Evolutionary conservation across 53 echinoderm and acorn worm species (phyloP).

Genomic region (Hippasteria phrygiana): DNA sequence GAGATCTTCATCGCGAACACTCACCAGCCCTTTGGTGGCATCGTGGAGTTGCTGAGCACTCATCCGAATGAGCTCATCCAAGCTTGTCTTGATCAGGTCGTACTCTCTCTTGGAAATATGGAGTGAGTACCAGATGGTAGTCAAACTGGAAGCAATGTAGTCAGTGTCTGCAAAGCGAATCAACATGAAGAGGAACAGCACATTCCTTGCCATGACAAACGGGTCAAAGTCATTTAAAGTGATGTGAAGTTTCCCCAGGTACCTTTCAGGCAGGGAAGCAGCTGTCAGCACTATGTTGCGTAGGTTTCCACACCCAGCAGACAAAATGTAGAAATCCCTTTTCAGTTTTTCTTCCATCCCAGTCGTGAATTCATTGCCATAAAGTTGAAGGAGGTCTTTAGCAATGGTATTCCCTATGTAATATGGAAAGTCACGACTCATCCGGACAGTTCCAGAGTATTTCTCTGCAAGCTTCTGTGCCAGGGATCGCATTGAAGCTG

Average conservation of each 20-base stretch:
- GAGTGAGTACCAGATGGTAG: constrained; percentile 69
- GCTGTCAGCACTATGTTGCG: constrained; percentile 59
- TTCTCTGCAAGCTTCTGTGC: neutral
- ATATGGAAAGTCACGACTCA: constrained; percentile 30
- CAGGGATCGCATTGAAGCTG: neutral
- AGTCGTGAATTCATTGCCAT: constrained; percentile 53
- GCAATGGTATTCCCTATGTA: constrained; percentile 68
- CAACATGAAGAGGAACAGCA: constrained; percentile 72
- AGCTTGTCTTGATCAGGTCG: constrained; percentile 33
- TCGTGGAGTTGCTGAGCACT: constrained; percentile 7
- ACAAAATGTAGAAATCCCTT: constrained; percentile 60
- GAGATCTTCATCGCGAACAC: constrained; percentile 21
- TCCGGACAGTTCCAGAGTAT: neutral
- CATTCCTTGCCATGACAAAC: constrained; percentile 72
- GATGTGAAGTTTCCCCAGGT: constrained; percentile 51
- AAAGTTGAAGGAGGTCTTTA: constrained; percentile 57
- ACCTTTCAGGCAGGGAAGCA: constrained; percentile 58
- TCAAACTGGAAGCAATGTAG: constrained; percentile 40
- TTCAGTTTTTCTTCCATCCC: neutral
- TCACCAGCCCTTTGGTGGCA: constrained; percentile 40
- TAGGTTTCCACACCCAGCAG: constrained; percentile 66
- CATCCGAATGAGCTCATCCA: constrained; percentile 37
- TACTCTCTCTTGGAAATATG: constrained; percentile 43
- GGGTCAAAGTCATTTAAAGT: constrained; percentile 70
- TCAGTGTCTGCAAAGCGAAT: constrained; percentile 32